Percentiles rank a stretch among this genome's conserved stretches.
phyloP scores from a whole-genome alignment of 2,113 vertebrate genomes.

The Melospiza melodia region DNA sequence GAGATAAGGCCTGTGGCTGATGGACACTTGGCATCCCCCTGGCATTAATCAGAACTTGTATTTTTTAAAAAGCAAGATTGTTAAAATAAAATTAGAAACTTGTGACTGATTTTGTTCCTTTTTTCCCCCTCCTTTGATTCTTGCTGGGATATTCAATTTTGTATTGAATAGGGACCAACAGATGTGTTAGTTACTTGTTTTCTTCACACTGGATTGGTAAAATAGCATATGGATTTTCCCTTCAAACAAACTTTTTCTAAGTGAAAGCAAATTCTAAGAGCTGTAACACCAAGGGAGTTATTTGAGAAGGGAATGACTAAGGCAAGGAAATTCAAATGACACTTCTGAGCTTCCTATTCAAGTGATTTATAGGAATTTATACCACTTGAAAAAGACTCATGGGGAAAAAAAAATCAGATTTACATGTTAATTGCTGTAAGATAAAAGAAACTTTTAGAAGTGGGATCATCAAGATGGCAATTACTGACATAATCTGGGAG shows the following conservation, averaged over 20 bases:
- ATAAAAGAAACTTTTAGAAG: slow-evolving; percentile 33
- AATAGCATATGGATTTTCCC: not conserved
- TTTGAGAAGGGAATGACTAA: slow-evolving; percentile 15
- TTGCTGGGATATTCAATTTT: not conserved
- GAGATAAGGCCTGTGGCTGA: not conserved
- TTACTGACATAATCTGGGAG: not conserved
- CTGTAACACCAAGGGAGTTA: not conserved
- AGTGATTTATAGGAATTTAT: slow-evolving; percentile 1
- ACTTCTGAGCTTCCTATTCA: slow-evolving; percentile 37
- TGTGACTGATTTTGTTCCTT: slow-evolving; percentile 54
- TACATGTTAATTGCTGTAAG: slow-evolving; percentile 35
- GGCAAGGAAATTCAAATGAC: slow-evolving; percentile 24
- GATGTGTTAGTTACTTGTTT: not conserved
- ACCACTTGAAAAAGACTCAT: slow-evolving; percentile 31
- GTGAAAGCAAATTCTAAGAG: not conserved
- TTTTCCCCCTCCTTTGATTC: not conserved
- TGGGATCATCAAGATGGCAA: slow-evolving; percentile 11
- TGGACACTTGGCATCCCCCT: slow-evolving; percentile 56
- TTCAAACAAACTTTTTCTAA: not conserved
- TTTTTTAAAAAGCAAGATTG: slow-evolving; percentile 70
- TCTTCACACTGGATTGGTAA: not conserved
- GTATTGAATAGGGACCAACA: not conserved
- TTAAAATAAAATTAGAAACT: slow-evolving; percentile 77
- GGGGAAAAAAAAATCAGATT: not conserved
- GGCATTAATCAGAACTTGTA: slow-evolving; percentile 58